Percentiles rank a stretch among this genome's conserved stretches.
phyloP scores from a whole-genome alignment of 2,113 vertebrate genomes.

The Cynopterus brachyotis region DNA sequence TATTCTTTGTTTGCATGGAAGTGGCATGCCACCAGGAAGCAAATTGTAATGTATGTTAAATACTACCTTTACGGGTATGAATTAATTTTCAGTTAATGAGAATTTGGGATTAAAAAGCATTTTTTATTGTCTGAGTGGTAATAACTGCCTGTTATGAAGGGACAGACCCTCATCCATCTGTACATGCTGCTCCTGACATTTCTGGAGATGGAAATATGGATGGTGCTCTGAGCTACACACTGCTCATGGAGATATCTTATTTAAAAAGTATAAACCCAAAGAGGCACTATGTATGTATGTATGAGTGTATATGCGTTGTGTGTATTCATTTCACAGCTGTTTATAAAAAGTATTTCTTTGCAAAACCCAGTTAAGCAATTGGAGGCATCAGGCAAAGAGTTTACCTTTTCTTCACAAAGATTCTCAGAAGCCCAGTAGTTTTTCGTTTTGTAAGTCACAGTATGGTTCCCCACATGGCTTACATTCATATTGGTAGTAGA shows the following conservation, averaged over 20 bases:
- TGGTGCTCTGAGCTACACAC: background rate
- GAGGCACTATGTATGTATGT: background rate
- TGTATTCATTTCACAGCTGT: background rate
- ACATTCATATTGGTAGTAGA: background rate
- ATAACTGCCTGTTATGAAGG: background rate
- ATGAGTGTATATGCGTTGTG: background rate
- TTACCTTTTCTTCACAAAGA: background rate
- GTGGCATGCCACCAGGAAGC: background rate
- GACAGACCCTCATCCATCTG: background rate
- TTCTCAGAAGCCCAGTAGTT: background rate
- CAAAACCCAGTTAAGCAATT: background rate
- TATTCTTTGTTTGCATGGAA: background rate
- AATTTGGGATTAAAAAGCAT: background rate
- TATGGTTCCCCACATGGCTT: background rate
- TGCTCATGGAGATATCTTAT: background rate
- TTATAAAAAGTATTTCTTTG: background rate
- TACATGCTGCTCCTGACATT: background rate
- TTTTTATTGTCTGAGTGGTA: background rate
- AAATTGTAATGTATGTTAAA: conserved; percentile 22
- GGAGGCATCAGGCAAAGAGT: background rate
- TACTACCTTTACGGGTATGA: background rate
- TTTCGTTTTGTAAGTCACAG: background rate
- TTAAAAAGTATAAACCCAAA: background rate
- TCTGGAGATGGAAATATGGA: background rate
- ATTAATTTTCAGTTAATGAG: conserved; percentile 37